Conservation (phyloP, 2,888 invertebrate species). For the Formica aserva region DNA sequence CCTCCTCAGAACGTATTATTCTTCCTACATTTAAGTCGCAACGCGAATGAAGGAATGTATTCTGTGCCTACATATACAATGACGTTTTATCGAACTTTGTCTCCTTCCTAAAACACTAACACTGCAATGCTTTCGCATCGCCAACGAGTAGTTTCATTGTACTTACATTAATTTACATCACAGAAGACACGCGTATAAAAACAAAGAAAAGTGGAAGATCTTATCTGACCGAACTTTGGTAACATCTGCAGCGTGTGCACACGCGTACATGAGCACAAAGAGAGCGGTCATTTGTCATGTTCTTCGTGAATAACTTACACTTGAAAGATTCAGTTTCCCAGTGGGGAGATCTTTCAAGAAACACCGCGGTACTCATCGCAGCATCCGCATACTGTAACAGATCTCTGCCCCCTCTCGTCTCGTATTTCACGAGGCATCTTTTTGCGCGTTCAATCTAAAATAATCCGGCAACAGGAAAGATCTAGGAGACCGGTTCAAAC, state of each 20-base stretch:
- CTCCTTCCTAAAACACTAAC: not conserved
- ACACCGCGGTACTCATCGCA: not conserved
- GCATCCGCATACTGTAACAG: not conserved
- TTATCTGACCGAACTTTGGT: conserved; percentile 19
- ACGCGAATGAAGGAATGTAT: conserved; percentile 69
- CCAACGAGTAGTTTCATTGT: not conserved
- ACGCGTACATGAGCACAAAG: not conserved
- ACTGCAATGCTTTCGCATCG: conserved; percentile 18
- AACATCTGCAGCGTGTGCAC: not conserved
- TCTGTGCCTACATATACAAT: conserved; percentile 61
- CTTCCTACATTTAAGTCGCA: conserved; percentile 72
- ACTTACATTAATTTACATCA: conserved; percentile 44
- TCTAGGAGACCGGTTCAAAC: conserved; percentile 86
- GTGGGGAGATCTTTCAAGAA: not conserved
- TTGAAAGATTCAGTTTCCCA: not conserved
- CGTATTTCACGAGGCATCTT: not conserved
- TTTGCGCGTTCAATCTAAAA: conserved; percentile 49
- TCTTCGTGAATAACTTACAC: not conserved
- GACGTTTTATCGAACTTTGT: conserved; percentile 35
- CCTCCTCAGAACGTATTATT: conserved; percentile 28
- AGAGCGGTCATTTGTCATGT: conserved; percentile 17
- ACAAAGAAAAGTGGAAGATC: conserved; percentile 12
- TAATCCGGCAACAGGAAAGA: conserved; percentile 5
- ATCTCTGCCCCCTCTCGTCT: not conserved
- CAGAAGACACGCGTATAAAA: conserved; percentile 40